A percentile compares a stretch with the other conserved stretches of the same genome.
phyloP scores from a whole-genome alignment of 1,140 invertebrate genomes.

The Brachionus calyciflorus region DNA sequence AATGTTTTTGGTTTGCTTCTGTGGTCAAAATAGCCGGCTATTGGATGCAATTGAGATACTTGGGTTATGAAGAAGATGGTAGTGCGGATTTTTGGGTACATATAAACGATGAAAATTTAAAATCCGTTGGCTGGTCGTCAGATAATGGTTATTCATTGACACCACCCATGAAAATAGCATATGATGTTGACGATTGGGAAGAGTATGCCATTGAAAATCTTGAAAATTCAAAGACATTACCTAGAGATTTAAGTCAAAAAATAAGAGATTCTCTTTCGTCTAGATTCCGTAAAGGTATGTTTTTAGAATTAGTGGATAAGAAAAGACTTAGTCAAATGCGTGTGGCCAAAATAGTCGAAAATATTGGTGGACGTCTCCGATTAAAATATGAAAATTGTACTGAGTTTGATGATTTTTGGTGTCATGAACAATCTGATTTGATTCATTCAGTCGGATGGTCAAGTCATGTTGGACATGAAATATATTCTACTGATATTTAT shows the following conservation, averaged over 20 bases:
- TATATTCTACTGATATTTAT: conserved; percentile 69
- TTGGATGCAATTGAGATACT: conserved; percentile 25
- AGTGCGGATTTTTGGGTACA: conserved; percentile 24
- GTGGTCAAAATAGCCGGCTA: conserved; percentile 2
- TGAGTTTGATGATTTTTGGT: conserved; percentile 74
- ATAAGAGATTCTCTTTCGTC: conserved; percentile 51
- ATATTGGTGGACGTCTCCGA: conserved; percentile 83
- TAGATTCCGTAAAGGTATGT: conserved; percentile 68
- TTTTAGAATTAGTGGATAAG: conserved; percentile 90
- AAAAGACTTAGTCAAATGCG: conserved; percentile 86
- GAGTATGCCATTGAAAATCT: conserved; percentile 83
- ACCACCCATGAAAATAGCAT: conserved; percentile 32
- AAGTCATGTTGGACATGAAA: conserved; percentile 72
- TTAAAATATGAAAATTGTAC: conserved; percentile 81
- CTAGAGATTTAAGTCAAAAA: conserved; percentile 84
- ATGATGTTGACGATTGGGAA: conserved; percentile 76
- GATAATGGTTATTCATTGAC: conserved; percentile 9
- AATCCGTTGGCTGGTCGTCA: conserved; percentile 24
- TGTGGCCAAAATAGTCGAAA: conserved; percentile 80
- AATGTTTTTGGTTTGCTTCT: conserved; percentile 28
- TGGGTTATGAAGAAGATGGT: conserved; percentile 13
- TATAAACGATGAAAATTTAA: conserved; percentile 5
- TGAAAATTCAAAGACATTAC: conserved; percentile 84
- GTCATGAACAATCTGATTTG: conserved; percentile 85
- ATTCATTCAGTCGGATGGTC: conserved; percentile 95